Evolutionary conservation across 1,140 invertebrate genomes (phyloP).

Genomic region (Drosophila pruinosa): DNA sequence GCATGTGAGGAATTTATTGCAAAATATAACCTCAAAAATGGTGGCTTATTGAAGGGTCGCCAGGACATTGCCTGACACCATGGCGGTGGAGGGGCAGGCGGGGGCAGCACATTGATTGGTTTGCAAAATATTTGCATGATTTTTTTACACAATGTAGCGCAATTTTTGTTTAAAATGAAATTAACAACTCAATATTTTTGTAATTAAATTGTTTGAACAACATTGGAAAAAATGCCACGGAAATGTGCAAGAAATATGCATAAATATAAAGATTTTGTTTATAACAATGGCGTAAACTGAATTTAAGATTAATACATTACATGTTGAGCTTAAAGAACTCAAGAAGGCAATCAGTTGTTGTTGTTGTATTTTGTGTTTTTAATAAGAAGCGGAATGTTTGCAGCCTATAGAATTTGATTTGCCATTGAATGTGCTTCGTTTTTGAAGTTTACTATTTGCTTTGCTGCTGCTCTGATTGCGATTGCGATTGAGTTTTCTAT

Average conservation of each 20-base stretch:
- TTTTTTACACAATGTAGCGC: neutral
- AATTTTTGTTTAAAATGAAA: too few species aligned
- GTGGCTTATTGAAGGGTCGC: neutral
- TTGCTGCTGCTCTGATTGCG: neutral
- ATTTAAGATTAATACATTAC: too few species aligned
- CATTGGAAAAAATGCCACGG: too few species aligned
- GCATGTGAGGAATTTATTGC: neutral
- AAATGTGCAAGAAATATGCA: too few species aligned
- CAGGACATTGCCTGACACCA: neutral
- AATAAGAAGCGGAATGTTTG: neutral
- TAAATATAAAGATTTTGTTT: too few species aligned
- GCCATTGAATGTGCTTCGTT: neutral
- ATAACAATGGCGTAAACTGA: too few species aligned
- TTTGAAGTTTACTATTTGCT: too few species aligned
- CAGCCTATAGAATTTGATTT: neutral
- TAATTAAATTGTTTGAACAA: too few species aligned
- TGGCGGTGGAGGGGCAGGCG: too few species aligned
- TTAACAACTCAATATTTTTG: too few species aligned
- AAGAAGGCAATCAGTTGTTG: neutral
- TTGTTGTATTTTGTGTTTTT: too few species aligned
- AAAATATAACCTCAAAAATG: slow-evolving; percentile 14
- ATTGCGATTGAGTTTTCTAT: slow-evolving; percentile 21
- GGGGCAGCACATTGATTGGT: neutral
- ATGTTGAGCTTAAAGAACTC: neutral
- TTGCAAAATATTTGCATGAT: neutral